These are phyloP conservation scores for Bovichtus variegatus DNA, from an alignment of 2,797 vertebrate species.

Conservation along the genomic window DNA sequence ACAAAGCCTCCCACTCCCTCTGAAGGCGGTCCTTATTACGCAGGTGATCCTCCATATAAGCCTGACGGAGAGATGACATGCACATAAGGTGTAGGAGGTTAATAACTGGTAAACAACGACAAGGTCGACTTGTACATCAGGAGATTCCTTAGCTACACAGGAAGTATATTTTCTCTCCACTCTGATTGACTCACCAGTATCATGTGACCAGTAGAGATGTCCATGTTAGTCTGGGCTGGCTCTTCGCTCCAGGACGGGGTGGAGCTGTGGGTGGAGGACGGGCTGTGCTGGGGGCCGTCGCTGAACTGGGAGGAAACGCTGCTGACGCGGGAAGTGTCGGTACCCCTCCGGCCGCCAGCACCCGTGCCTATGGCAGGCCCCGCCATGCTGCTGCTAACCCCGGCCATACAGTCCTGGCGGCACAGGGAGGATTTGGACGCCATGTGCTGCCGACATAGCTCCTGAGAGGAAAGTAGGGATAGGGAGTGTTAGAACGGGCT, in stretches of 20 bases:
- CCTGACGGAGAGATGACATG: conserved; percentile 75
- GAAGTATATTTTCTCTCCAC: not conserved
- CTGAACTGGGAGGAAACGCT: conserved; percentile 99
- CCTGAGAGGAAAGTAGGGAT: conserved; percentile 78
- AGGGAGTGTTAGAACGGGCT: not conserved
- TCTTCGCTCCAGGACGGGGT: conserved; percentile 98
- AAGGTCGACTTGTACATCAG: not conserved
- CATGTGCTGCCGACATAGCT: conserved; percentile 98
- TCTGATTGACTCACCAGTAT: conserved; percentile 90
- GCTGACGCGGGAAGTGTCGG: conserved; percentile 94
- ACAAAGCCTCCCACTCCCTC: conserved; percentile 97
- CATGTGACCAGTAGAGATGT: conserved; percentile 99
- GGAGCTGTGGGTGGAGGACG: conserved; percentile 96
- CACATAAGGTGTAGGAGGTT: not conserved
- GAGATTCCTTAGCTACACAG: not conserved
- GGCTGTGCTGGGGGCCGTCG: conserved; percentile 94
- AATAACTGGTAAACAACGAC: not conserved
- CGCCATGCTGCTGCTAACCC: conserved; percentile 42
- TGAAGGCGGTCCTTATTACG: conserved; percentile 94
- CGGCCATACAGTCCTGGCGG: conserved; percentile 84
- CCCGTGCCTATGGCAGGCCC: conserved; percentile 54
- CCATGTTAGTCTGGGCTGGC: conserved; percentile 98
- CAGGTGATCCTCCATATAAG: conserved; percentile 98
- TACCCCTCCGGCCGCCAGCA: conserved; percentile 83
- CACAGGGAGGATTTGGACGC: conserved; percentile 93